These are phyloP conservation scores for Excalfactoria chinensis DNA, from an alignment of 2,113 vertebrate species.

Conservation along the genomic window DNA sequence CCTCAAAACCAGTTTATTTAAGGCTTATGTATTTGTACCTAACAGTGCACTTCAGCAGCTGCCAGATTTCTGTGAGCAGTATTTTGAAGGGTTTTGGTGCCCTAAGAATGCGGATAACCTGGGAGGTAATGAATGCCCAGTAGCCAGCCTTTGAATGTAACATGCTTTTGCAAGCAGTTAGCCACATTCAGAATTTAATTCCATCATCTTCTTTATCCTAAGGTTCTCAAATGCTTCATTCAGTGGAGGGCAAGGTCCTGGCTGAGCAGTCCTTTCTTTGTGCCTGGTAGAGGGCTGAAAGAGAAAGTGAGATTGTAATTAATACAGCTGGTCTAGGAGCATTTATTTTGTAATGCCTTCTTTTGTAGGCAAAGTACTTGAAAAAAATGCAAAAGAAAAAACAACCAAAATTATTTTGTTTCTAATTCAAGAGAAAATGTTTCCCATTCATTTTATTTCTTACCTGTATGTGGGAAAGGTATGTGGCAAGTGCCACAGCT, in stretches of 20 bases:
- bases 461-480: background rate
- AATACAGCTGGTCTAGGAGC: background rate
- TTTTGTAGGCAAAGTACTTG: background rate
- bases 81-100: background rate
- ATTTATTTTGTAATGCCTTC: background rate
- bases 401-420: background rate
- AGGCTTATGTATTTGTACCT: background rate
- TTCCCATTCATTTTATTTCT: background rate
- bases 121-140: background rate
- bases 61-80: background rate
- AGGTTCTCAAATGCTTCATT: background rate
- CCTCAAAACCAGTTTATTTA: background rate
- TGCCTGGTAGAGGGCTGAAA: background rate
- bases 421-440: background rate
- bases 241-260: background rate
- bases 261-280: background rate
- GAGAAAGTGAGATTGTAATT: background rate
- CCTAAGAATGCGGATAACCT: background rate
- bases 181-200: background rate
- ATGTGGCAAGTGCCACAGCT: background rate
- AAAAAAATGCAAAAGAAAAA: background rate
- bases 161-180: background rate
- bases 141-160: background rate
- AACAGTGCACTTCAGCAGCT: background rate
- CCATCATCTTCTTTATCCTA: background rate